A percentile compares a stretch with the other conserved stretches of the same genome.
Evolutionary conservation across 2,113 vertebrate species (phyloP).

Genomic region (Rhadina sibilatrix): DNA sequence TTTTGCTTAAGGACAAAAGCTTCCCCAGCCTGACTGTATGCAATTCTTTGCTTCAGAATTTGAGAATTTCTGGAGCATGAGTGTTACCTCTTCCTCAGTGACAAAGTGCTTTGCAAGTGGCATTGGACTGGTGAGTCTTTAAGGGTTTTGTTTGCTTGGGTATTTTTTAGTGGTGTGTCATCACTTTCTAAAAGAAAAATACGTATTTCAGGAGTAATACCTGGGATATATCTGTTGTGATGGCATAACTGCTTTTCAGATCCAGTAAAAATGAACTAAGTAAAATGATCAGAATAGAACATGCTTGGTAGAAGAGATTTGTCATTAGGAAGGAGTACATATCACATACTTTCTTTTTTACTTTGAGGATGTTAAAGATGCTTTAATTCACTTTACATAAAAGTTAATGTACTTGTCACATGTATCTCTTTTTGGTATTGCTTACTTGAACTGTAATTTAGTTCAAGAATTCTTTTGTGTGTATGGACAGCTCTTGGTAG

Average conservation of each 20-base stretch:
- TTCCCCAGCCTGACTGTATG: not conserved
- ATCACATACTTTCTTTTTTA: not conserved
- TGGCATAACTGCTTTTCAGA: not conserved
- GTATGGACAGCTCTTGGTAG: not conserved
- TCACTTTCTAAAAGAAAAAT: not conserved
- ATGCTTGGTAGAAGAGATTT: not conserved
- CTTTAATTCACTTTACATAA: not conserved
- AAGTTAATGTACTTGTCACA: not conserved
- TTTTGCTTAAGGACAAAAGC: not conserved
- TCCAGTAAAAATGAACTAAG: not conserved
- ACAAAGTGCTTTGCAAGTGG: not conserved
- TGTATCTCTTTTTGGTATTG: not conserved
- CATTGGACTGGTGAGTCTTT: not conserved
- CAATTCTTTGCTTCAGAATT: not conserved
- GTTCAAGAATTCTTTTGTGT: not conserved
- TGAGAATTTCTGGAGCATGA: not conserved
- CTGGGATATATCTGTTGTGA: not conserved
- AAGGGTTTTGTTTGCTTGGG: not conserved
- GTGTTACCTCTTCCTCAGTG: not conserved
- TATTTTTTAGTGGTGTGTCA: not conserved
- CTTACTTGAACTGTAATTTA: not conserved
- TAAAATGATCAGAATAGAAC: not conserved
- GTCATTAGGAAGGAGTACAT: not conserved
- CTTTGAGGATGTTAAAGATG: not conserved
- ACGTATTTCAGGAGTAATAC: not conserved